Percentiles rank a stretch among this genome's conserved stretches.
phyloP scores from a whole-genome alignment of 92 coral and sea anemone genomes.

The Meandrina meandrites region DNA sequence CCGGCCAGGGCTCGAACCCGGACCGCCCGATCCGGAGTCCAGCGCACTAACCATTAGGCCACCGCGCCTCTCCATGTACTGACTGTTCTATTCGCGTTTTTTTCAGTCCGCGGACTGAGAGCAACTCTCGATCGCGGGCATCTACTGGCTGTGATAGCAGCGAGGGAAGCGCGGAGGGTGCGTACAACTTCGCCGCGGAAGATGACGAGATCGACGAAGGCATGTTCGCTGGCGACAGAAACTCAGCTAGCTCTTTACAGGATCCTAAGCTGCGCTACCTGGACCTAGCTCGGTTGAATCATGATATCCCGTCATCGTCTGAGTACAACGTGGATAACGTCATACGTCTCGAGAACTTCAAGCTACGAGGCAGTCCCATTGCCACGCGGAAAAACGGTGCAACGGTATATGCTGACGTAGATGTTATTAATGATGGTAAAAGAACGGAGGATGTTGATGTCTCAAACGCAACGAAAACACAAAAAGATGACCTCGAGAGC shows the following conservation, averaged over 20 bases:
- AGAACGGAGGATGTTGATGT: neutral
- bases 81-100: too few species aligned
- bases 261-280: conserved; percentile 33
- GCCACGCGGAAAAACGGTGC: neutral
- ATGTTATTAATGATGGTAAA: neutral
- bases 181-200: conserved; percentile 70
- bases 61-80: neutral
- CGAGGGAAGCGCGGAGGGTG: conserved; percentile 66
- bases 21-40: too few species aligned
- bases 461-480: neutral
- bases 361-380: conserved; percentile 20
- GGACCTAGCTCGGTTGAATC: conserved; percentile 24
- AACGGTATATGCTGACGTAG: neutral
- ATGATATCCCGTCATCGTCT: neutral
- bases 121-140: conserved; percentile 14
- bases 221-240: conserved; percentile 73
- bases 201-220: conserved; percentile 78
- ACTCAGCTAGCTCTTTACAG: conserved; percentile 29
- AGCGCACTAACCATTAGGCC: too few species aligned
- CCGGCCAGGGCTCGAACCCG: too few species aligned
- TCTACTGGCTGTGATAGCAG: conserved; percentile 51
- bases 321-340: conserved; percentile 3
- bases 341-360: conserved; percentile 29
- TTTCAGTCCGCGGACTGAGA: neutral
- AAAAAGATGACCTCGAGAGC: neutral